Evolutionary conservation across 1,140 invertebrate species (phyloP).

Genomic region (Ceratoteleas bidentatus): DNA sequence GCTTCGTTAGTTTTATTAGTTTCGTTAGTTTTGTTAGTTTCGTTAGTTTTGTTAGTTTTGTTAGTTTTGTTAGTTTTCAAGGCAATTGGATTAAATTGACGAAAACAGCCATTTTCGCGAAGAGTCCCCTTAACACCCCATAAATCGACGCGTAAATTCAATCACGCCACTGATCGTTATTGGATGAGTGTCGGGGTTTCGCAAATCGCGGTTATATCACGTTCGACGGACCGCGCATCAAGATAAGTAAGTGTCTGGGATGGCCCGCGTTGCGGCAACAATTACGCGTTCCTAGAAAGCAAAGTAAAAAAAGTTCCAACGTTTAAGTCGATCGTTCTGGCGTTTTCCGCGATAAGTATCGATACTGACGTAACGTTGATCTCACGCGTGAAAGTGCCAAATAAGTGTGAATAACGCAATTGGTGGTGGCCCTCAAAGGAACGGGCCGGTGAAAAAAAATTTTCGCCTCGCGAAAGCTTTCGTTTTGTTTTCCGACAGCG

Average conservation of each 20-base stretch:
- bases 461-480: constrained; percentile 55
- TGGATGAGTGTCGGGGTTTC: constrained; percentile 11
- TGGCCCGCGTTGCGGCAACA: constrained; percentile 36
- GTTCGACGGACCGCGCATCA: constrained; percentile 26
- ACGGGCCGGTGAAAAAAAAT: constrained; percentile 25
- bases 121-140: constrained; percentile 9
- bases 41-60: too few relatives aligned
- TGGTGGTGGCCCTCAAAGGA: constrained; percentile 19
- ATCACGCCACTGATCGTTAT: background rate
- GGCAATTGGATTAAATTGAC: too few relatives aligned
- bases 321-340: constrained; percentile 52
- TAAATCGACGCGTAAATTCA: constrained; percentile 12
- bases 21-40: too few relatives aligned
- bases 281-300: constrained; percentile 27
- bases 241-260: constrained; percentile 28
- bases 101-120: too few relatives aligned
- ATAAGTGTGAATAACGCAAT: constrained; percentile 63
- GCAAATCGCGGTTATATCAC: constrained; percentile 35
- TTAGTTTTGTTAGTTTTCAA: too few relatives aligned
- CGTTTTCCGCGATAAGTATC: constrained; percentile 59
- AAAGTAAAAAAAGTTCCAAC: constrained; percentile 41
- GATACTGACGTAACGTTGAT: constrained; percentile 58
- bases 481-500: constrained; percentile 46
- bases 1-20: too few relatives aligned
- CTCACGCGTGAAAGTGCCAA: constrained; percentile 67